phyloP scores from a whole-genome alignment of 2,888 invertebrate species.

The Choreutis nemorana region DNA sequence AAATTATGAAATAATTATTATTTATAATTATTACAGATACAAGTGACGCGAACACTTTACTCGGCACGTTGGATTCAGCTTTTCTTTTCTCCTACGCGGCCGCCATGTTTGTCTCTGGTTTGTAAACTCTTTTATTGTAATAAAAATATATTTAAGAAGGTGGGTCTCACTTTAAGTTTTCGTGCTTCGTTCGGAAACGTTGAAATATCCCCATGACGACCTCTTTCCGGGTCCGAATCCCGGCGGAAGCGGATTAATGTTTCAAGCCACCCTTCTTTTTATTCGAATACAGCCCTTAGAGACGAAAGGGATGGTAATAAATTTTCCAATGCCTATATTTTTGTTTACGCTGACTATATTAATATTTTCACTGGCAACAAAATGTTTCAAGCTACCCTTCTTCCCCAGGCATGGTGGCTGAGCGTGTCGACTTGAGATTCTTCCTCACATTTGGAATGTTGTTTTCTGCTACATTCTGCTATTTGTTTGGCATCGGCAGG shows the following conservation, averaged over 20 bases:
- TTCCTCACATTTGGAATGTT: constrained; percentile 94
- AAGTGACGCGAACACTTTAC: constrained; percentile 76
- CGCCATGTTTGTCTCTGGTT: constrained; percentile 85
- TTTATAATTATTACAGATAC: constrained; percentile 46
- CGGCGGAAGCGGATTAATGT: background rate
- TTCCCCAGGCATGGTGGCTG: constrained; percentile 86
- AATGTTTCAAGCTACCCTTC: too few relatives aligned
- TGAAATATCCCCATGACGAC: too few relatives aligned
- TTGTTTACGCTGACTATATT: background rate
- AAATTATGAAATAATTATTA: too few relatives aligned
- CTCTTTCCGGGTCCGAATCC: too few relatives aligned
- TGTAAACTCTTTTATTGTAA: constrained; percentile 7
- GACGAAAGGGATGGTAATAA: too few relatives aligned
- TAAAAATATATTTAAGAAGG: constrained; percentile 4
- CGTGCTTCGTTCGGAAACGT: too few relatives aligned
- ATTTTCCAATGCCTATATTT: too few relatives aligned
- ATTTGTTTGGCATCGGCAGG: constrained; percentile 88
- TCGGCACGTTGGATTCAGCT: constrained; percentile 89
- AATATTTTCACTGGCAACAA: background rate
- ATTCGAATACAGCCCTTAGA: too few relatives aligned
- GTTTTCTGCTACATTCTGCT: constrained; percentile 83
- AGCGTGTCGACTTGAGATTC: constrained; percentile 88
- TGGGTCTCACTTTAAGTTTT: too few relatives aligned
- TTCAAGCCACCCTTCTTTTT: background rate
- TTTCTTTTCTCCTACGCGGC: constrained; percentile 92